Evolutionary conservation across 2,888 invertebrate genomes (phyloP).

Genomic region (Lasius fuliginosus): DNA sequence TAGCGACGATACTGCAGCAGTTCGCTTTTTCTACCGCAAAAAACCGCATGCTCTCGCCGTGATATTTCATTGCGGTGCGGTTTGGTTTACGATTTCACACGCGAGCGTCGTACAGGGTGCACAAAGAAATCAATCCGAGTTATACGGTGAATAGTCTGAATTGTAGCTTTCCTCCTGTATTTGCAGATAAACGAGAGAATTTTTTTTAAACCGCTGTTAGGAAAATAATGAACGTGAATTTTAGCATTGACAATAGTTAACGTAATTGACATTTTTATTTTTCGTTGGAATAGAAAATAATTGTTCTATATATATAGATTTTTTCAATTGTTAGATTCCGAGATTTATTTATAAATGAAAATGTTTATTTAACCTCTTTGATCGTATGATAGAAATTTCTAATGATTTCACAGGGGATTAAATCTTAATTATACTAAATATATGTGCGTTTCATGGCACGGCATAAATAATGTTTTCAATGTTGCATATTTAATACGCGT

Average conservation of each 20-base stretch:
- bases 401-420: background rate
- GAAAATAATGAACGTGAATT: background rate
- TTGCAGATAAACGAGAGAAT: background rate
- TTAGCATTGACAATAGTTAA: background rate
- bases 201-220: background rate
- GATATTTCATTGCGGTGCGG: slow-evolving; percentile 20
- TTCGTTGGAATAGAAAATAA: background rate
- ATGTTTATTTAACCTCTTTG: background rate
- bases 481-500: background rate
- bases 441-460: background rate
- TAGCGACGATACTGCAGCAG: background rate
- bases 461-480: slow-evolving; percentile 29
- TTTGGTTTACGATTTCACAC: background rate
- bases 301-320: background rate
- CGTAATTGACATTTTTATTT: background rate
- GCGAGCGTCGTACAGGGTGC: background rate
- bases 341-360: background rate
- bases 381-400: background rate
- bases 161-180: background rate
- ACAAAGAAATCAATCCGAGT: slow-evolving; percentile 10
- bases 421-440: slow-evolving; percentile 9
- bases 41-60: background rate
- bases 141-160: background rate
- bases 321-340: background rate
- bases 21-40: background rate